Percentiles rank a stretch among this genome's conserved stretches.
phyloP scores from a whole-genome alignment of 2,113 vertebrate species.

The Porphyrio hochstetteri region DNA sequence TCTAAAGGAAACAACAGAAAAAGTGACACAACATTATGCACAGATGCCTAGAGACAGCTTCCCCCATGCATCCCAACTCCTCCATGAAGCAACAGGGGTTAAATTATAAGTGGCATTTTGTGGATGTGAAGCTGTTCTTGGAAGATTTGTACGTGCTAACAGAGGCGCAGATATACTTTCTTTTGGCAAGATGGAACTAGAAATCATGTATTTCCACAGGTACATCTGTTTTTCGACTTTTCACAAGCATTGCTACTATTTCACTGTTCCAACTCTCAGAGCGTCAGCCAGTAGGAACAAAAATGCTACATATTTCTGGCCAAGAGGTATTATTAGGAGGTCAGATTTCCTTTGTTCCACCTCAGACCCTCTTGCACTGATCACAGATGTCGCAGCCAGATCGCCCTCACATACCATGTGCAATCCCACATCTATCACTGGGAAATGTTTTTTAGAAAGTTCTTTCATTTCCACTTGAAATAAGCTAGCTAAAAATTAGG shows the following conservation, averaged over 20 bases:
- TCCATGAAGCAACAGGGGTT: background rate
- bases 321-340: background rate
- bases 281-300: background rate
- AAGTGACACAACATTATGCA: background rate
- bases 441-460: background rate
- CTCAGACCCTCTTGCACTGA: background rate
- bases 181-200: background rate
- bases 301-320: background rate
- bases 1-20: background rate
- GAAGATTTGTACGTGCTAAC: background rate
- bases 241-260: background rate
- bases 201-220: background rate
- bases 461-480: background rate
- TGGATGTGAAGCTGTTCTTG: background rate
- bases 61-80: background rate
- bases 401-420: conserved; percentile 90
- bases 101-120: background rate
- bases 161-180: background rate
- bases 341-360: background rate
- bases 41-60: background rate
- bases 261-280: background rate
- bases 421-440: background rate
- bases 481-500: background rate
- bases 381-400: conserved; percentile 87
- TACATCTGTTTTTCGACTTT: background rate